Percentiles rank a stretch among this genome's conserved stretches.
Evolutionary conservation across 2,113 vertebrate species (phyloP).

Genomic region (Australoheros scitulus): DNA sequence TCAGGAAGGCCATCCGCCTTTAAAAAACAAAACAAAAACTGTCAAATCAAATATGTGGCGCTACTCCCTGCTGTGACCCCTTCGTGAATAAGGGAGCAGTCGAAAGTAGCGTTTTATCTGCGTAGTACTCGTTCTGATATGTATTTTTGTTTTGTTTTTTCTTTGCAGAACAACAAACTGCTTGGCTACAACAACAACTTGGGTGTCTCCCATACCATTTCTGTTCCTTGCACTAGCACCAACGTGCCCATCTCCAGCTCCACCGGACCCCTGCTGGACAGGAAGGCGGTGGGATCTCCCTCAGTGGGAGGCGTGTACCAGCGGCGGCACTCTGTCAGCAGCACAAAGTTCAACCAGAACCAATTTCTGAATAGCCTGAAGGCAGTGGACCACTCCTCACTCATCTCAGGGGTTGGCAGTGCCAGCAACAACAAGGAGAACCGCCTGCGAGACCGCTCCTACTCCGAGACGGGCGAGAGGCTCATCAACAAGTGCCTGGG

Average conservation of each 20-base stretch:
- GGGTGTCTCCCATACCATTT: conserved; percentile 74
- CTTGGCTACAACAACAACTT: conserved; percentile 87
- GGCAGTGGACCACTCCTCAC: conserved; percentile 80
- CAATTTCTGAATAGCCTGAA: conserved; percentile 93
- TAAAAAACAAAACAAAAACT: neutral
- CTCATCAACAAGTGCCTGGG: conserved; percentile 86
- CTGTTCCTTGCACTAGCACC: conserved; percentile 79
- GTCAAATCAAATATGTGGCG: too few species aligned
- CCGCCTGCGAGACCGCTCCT: conserved; percentile 94
- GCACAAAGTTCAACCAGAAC: conserved; percentile 94
- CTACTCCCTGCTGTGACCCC: too few species aligned
- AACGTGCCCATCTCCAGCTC: conserved; percentile 82
- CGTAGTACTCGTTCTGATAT: neutral
- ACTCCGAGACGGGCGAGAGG: conserved; percentile 94
- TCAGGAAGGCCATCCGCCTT: neutral
- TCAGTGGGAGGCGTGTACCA: conserved; percentile 87
- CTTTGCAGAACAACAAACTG: conserved; percentile 91
- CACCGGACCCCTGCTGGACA: conserved; percentile 95
- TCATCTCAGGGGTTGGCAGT: conserved; percentile 81
- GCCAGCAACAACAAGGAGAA: conserved; percentile 88
- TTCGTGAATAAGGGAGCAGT: neutral
- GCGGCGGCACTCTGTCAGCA: conserved; percentile 93
- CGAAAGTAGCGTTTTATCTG: neutral
- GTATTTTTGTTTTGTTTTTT: conserved; percentile 6
- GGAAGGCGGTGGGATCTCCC: conserved; percentile 97